Conservation (phyloP, 2,113 vertebrate genomes). For the Oriolus oriolus region DNA sequence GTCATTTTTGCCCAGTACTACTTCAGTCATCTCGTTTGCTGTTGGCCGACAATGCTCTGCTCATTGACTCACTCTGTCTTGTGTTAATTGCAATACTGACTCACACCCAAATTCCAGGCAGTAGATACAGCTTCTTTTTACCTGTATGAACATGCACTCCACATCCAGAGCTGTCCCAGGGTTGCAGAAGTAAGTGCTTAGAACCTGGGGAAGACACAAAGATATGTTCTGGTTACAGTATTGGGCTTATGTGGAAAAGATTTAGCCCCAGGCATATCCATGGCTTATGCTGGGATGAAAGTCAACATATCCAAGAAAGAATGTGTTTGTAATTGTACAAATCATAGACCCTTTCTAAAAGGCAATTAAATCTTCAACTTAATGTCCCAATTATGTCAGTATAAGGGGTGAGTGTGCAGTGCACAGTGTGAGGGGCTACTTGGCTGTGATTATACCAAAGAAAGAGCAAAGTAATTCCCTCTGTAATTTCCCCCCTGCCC, state of each 20-base stretch:
- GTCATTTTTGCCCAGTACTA: neutral
- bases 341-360: neutral
- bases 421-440: neutral
- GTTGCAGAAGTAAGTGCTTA: neutral
- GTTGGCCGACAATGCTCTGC: neutral
- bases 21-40: neutral
- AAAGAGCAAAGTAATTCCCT: neutral
- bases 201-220: neutral
- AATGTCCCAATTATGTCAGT: neutral
- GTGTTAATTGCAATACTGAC: neutral
- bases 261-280: neutral
- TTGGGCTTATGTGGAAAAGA: neutral
- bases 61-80: neutral
- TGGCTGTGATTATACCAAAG: neutral
- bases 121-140: neutral
- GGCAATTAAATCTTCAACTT: neutral
- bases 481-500: accelerated
- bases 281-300: neutral
- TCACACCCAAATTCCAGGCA: neutral
- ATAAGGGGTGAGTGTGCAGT: neutral
- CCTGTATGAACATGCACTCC: neutral
- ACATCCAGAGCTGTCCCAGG: neutral
- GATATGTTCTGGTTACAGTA: neutral
- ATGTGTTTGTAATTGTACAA: neutral
- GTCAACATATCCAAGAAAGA: neutral